Evolutionary conservation across 2,888 invertebrate genomes (phyloP), one percentile per base, ranked within the genome.

Genomic region (Leistus spinibarbis): DNA sequence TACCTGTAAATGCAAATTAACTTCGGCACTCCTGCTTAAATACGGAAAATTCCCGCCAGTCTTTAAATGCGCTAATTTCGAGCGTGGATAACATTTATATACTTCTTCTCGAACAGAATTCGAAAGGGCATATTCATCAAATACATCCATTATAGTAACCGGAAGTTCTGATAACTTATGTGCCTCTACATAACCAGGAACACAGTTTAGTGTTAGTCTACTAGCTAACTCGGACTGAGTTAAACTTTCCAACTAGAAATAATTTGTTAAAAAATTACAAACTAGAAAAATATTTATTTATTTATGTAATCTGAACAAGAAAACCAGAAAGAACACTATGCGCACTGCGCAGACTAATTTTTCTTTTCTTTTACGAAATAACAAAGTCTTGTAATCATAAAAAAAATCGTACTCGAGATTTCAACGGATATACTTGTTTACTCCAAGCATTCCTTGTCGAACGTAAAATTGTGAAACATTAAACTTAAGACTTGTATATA

Each of bases 41-140:
- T 95, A 96, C 0, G 96, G 96, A 85, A 96, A 96, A 86, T 96
- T 96, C 3, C 96, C 96, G 0, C 96, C 96, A 78, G 90, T 91
- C 84, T 97, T 97, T 65, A 96, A 86, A 85, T 96, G 95, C 0
- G 95, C 96, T 77, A 95, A 84, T 85, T 94, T 95, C 0, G 95
- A 95, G 77, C 92, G 89, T 0, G 96, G 95, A 84, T 95, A 96
- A 79, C 93, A 92, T 83, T 95, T 95, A 84, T 94, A 94, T 79
- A 95, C 86, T 81, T 95, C 94, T 81, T 95, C 95, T 69, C 93
- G 86, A 0, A 95, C 95, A 57, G 88, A 84, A 77, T 90, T 89
- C 76, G 94, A 94, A 65, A 96, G 85, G 3, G 96, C 96, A 84
- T 93, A 93, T 80, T 95, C 93, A 84, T 96, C 96, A 88, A 95